phyloP scores from a whole-genome alignment of 2,797 vertebrate genomes.

The Thripadectes ignobilis region DNA sequence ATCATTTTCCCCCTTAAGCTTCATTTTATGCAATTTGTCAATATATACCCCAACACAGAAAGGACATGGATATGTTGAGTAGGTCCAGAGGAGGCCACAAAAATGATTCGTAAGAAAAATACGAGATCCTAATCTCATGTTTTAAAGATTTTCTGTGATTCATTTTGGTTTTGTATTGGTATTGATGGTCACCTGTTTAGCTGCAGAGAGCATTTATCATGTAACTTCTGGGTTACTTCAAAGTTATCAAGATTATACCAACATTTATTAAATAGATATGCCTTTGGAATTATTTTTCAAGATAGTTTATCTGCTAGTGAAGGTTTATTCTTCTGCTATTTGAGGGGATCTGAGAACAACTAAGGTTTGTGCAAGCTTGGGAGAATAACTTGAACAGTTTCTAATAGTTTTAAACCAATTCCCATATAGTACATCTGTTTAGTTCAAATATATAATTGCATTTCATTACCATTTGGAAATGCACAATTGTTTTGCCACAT shows the following conservation, averaged over 20 bases:
- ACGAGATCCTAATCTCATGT: background rate
- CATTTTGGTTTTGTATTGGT: background rate
- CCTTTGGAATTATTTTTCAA: background rate
- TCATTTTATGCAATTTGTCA: background rate
- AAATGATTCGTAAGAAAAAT: background rate
- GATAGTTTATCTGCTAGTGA: background rate
- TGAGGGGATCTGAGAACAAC: background rate
- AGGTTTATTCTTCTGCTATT: background rate
- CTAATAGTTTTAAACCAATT: constrained; percentile 47
- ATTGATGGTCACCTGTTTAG: fast-evolving
- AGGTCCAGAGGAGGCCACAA: background rate
- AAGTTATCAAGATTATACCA: background rate
- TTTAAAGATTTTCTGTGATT: background rate
- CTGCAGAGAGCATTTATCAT: background rate
- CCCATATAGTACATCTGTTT: constrained; percentile 7
- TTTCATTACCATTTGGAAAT: constrained; percentile 14
- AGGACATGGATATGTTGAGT: background rate
- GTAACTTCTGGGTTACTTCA: background rate
- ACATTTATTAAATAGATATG: background rate
- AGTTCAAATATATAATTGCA: constrained; percentile 25
- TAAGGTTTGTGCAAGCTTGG: background rate
- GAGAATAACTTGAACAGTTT: background rate
- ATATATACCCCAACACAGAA: background rate
- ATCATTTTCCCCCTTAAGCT: background rate
- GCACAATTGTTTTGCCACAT: background rate